Conservation (phyloP, 2,888 invertebrate species). For the Loripinus fragilis region DNA sequence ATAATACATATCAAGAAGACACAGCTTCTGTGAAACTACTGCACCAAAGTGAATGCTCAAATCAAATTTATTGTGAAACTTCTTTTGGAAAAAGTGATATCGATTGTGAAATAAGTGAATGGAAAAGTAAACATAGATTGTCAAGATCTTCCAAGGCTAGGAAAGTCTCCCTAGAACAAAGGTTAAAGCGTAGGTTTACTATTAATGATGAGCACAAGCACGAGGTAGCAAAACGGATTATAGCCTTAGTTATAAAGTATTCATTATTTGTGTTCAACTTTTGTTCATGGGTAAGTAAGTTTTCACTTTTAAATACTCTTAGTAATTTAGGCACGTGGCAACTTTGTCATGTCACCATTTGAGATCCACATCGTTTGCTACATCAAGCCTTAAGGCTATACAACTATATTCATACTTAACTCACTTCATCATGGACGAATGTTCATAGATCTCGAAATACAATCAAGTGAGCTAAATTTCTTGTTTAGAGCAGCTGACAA, state of each 20-base stretch:
- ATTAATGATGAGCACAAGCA: conserved; percentile 54
- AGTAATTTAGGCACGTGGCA: no score
- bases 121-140: neutral
- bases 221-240: conserved; percentile 52
- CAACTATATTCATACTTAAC: no score
- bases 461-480: no score
- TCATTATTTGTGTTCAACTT: conserved; percentile 95
- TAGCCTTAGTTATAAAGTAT: conserved; percentile 87
- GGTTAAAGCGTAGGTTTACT: conserved; percentile 49
- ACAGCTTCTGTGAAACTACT: neutral
- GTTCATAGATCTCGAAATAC: no score
- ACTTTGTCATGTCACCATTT: no score
- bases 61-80: conserved; percentile 5
- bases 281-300: conserved; percentile 92
- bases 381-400: no score
- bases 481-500: no score
- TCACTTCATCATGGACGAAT: no score
- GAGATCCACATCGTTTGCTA: no score
- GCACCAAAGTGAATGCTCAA: neutral
- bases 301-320: no score
- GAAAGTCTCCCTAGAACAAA: conserved; percentile 57
- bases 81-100: neutral
- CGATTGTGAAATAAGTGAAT: neutral
- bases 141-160: conserved; percentile 1
- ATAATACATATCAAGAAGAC: neutral